phyloP scores from a whole-genome alignment of 1,140 invertebrate genomes.

The Bombus consobrinus region DNA sequence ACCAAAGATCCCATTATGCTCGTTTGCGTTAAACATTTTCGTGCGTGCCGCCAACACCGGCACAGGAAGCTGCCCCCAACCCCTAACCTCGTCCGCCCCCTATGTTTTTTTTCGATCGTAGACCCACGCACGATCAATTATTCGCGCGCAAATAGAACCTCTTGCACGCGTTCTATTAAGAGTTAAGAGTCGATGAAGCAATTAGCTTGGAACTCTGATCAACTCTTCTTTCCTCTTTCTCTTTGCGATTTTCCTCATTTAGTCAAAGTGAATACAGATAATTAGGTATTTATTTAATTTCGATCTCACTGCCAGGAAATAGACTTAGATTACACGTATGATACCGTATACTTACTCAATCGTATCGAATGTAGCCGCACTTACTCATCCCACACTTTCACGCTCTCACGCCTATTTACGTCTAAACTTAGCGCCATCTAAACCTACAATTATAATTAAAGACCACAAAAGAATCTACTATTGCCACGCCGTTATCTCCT shows the following conservation, averaged over 20 bases:
- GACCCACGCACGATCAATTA: slow-evolving; percentile 29
- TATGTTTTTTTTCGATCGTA: background rate
- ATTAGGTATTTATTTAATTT: too few species aligned
- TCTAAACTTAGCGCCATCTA: too few species aligned
- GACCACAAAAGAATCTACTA: too few species aligned
- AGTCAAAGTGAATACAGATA: too few species aligned
- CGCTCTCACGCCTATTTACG: too few species aligned
- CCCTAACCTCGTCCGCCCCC: background rate
- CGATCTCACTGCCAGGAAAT: too few species aligned
- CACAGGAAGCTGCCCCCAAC: slow-evolving; percentile 14
- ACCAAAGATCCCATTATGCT: slow-evolving; percentile 68
- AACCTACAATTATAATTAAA: too few species aligned
- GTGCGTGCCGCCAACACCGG: slow-evolving; percentile 39
- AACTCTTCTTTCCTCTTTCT: background rate
- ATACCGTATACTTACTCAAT: too few species aligned
- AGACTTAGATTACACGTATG: too few species aligned
- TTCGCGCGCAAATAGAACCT: slow-evolving; percentile 25
- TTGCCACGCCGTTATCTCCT: too few species aligned
- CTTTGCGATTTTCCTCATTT: background rate
- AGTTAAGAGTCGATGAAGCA: background rate
- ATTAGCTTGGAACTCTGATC: background rate
- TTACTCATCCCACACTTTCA: too few species aligned
- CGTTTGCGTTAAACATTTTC: slow-evolving; percentile 68
- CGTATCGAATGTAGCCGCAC: too few species aligned
- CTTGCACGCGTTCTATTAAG: background rate